phyloP scores from a whole-genome alignment of 2,888 invertebrate species.

The Chrysomela aeneicollis region DNA sequence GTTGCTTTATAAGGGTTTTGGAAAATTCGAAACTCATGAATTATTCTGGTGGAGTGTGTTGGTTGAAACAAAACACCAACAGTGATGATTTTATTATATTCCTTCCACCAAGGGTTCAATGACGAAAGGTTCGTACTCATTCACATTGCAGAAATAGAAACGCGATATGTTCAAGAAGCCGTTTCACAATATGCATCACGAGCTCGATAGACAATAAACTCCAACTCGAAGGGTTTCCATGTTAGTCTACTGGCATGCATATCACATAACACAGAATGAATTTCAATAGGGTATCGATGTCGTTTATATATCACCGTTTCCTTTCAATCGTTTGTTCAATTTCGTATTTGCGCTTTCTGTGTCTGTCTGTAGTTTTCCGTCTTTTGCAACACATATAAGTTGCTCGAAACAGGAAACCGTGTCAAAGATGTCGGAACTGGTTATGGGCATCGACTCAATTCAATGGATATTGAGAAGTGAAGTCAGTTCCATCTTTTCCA shows the following conservation, averaged over 20 bases:
- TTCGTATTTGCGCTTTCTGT: neutral
- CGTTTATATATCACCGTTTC: neutral
- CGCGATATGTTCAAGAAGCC: neutral
- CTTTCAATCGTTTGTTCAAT: neutral
- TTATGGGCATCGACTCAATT: too few relatives aligned
- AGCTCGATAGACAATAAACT: neutral
- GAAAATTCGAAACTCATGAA: too few relatives aligned
- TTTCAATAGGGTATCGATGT: neutral
- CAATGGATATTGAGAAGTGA: too few relatives aligned
- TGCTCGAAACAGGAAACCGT: too few relatives aligned
- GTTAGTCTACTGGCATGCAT: neutral
- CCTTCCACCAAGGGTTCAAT: too few relatives aligned
- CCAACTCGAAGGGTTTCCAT: neutral
- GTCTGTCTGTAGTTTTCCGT: too few relatives aligned
- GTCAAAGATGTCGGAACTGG: neutral
- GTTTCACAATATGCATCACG: constrained; percentile 7
- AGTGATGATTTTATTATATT: too few relatives aligned
- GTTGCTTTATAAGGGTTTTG: too few relatives aligned
- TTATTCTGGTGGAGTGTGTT: too few relatives aligned
- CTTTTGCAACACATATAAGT: too few relatives aligned
- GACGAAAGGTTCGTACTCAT: neutral
- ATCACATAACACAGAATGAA: constrained; percentile 1
- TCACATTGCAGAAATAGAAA: neutral
- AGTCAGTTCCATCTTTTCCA: too few relatives aligned
- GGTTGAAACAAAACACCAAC: too few relatives aligned